Base-by-base conservation (phyloP, 2,888 invertebrate species). In the Plebejus melissa region DNA sequence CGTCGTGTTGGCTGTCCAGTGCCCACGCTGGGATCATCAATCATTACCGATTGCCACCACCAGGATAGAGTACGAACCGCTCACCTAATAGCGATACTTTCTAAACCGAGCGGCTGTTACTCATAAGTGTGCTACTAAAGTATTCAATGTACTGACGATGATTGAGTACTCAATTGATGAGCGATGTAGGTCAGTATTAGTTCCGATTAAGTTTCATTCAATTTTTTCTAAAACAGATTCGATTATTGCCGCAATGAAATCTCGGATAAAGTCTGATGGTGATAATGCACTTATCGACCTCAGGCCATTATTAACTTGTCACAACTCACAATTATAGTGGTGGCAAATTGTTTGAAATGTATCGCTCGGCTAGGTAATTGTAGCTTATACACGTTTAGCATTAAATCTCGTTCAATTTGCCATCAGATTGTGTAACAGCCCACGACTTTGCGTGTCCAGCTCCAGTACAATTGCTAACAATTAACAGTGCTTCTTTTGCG, bases 401-500 rank as follows among this genome's bases (percentile, higher is more conserved):
- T 71, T 41, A 75, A 71, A 71, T 71, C 75, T 58, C 70, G 58
- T 58, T 50, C 50, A 70, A 72, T 75, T 75, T 71, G 58, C 71
- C 54, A 74, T 60, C 38, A 76, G 74, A 32, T 76, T 74, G 57
- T 69, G 69, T 74, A 75, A 74, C 75, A 74, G 75, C 86, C 85
- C 86, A 82, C 82, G 82, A 84, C 87, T 87, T 89, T 90, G 94
- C 91, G 93, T 94, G 90, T 89, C 86, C 86, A 82, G 85, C 86
- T 85, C 85, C 88, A 87, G 82, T 88, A 88, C 90, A 91, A 91
- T 92, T 90, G 91, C 89, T 86, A 83, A 86, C 88, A 91, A 93
- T 93, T 88, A 92, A 89, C 85, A 85, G 87, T 85, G 88, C 87
- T 88, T 90, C 90, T 87, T 92, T 93, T 87, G 89, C 94, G 94